phyloP scores from a whole-genome alignment of 2,888 invertebrate species.

The Luperina nickerlii region DNA sequence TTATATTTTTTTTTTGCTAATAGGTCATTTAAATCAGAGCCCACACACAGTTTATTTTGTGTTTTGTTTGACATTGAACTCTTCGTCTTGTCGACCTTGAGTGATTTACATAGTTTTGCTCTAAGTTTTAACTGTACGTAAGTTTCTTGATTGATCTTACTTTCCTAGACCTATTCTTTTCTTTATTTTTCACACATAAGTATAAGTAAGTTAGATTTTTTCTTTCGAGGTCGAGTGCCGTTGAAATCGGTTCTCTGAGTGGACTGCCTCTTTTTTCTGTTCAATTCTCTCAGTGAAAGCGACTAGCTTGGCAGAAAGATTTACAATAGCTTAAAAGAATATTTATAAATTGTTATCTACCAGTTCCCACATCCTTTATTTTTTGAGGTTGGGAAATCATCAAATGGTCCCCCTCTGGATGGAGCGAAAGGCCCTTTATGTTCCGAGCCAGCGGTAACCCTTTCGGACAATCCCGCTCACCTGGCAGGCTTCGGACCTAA shows the following conservation, averaged over 20 bases:
- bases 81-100: slow-evolving; percentile 6
- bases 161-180: not conserved
- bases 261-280: not conserved
- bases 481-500: too few species aligned
- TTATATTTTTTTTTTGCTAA: not conserved
- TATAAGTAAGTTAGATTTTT: too few species aligned
- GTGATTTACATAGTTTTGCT: slow-evolving; percentile 22
- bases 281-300: not conserved
- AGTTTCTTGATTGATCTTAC: not conserved
- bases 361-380: too few species aligned
- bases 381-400: too few species aligned
- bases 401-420: too few species aligned
- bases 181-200: too few species aligned
- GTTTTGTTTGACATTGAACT: slow-evolving; percentile 33
- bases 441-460: too few species aligned
- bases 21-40: not conserved
- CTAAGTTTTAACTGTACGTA: not conserved
- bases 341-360: not conserved
- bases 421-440: too few species aligned
- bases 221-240: too few species aligned
- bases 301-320: not conserved
- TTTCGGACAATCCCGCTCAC: too few species aligned
- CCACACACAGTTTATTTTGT: not conserved
- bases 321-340: not conserved
- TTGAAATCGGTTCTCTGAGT: too few species aligned